Conservation (phyloP, 2,113 vertebrate genomes). For the Xiphophorus maculatus region DNA sequence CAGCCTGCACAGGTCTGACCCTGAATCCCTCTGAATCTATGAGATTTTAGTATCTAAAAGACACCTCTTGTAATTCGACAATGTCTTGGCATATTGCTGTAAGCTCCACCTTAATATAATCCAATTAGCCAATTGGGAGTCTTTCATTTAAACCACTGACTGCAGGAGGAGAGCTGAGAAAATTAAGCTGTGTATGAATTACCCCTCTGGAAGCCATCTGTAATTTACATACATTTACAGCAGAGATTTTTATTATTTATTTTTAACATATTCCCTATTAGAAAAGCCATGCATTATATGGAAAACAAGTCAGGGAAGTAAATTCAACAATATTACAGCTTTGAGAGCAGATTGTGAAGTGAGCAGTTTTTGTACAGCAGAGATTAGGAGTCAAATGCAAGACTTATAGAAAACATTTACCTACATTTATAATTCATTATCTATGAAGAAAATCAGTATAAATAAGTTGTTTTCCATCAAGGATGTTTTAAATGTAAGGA, state of each 20-base stretch:
- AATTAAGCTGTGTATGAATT: constrained; percentile 47
- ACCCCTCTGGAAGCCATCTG: constrained; percentile 26
- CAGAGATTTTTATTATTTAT: background rate
- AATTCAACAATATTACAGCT: too few species aligned
- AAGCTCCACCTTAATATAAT: constrained; percentile 59
- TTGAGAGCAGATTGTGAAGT: too few species aligned
- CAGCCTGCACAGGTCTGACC: constrained; percentile 53
- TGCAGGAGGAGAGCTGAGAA: constrained; percentile 41
- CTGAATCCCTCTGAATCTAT: background rate
- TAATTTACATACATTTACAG: constrained; percentile 15
- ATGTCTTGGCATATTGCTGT: constrained; percentile 37
- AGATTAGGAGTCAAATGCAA: too few species aligned
- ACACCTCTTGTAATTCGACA: constrained; percentile 38
- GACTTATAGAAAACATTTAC: too few species aligned
- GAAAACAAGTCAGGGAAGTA: too few species aligned
- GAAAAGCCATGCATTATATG: too few species aligned
- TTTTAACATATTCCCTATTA: too few species aligned
- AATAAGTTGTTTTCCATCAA: too few species aligned
- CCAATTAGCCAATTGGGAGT: constrained; percentile 57
- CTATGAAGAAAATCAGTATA: too few species aligned
- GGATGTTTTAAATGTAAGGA: too few species aligned
- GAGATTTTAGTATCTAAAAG: constrained; percentile 32
- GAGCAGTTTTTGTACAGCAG: too few species aligned
- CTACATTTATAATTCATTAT: too few species aligned
- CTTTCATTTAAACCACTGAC: constrained; percentile 35